Conservation (phyloP, 2,797 vertebrate genomes). For the Coilia nasus region DNA sequence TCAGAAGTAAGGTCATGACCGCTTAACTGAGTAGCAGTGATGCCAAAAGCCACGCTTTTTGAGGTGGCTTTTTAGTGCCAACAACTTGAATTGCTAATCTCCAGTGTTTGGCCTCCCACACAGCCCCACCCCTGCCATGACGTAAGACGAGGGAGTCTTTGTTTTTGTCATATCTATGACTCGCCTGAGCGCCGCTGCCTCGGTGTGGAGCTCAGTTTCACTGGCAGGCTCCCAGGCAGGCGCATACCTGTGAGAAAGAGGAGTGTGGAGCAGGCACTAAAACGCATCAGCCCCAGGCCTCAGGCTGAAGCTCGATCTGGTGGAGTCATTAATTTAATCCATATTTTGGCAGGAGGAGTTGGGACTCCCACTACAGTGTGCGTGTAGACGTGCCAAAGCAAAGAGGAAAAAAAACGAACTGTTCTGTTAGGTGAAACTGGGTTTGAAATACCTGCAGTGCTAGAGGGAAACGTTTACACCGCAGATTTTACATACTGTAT, state of each 20-base stretch:
- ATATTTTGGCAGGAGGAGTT: not conserved
- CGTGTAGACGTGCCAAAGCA: not conserved
- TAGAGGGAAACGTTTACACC: not conserved
- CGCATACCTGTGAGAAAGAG: not conserved
- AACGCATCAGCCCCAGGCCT: not conserved
- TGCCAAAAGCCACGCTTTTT: not conserved
- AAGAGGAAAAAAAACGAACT: not conserved
- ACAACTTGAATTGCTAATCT: not conserved
- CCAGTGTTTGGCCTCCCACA: not conserved
- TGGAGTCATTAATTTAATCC: constrained; percentile 19
- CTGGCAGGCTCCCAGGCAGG: not conserved
- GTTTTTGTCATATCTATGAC: constrained; percentile 17
- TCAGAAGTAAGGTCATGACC: not conserved
- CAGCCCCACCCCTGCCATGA: not conserved
- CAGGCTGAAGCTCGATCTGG: not conserved
- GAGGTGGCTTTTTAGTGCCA: not conserved
- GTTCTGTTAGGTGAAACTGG: not conserved
- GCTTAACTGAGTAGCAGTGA: not conserved
- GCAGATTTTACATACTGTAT: not conserved
- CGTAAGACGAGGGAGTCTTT: not conserved
- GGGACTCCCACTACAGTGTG: not conserved
- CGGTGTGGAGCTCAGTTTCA: not conserved
- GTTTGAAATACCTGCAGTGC: not conserved
- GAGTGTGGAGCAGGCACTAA: not conserved
- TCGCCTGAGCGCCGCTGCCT: not conserved